These are phyloP conservation scores for Psettodes erumei DNA, from an alignment of 2,113 vertebrate genomes.

Conservation along the genomic window DNA sequence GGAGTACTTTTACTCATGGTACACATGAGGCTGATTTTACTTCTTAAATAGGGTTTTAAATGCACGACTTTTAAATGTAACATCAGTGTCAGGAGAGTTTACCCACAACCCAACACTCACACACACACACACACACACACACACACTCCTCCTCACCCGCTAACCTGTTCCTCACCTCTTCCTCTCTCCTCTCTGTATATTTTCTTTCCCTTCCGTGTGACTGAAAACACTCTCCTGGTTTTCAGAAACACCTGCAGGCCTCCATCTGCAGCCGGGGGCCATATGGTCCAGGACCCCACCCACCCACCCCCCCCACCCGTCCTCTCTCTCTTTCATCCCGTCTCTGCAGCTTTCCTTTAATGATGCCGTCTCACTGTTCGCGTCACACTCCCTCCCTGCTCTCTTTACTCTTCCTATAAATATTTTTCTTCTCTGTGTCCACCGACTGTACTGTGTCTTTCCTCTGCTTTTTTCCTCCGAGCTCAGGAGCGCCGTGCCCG, in stretches of 20 bases:
- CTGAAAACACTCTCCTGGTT: constrained; percentile 61
- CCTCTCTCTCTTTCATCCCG: neutral
- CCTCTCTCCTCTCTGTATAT: constrained; percentile 26
- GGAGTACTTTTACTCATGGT: too few species aligned
- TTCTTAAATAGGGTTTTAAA: too few species aligned
- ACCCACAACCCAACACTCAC: neutral
- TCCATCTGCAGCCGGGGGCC: constrained; percentile 37
- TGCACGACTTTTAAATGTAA: too few species aligned
- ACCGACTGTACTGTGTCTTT: neutral
- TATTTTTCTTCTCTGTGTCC: neutral
- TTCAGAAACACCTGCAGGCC: constrained; percentile 70
- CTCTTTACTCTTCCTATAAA: neutral
- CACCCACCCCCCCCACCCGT: neutral
- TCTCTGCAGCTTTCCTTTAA: neutral
- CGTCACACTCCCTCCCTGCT: neutral
- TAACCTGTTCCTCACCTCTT: constrained; percentile 16
- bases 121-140: neutral
- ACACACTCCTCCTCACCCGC: neutral
- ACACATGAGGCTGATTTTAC: too few species aligned
- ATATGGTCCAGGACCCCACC: constrained; percentile 21
- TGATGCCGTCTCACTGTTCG: neutral
- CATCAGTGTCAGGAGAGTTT: neutral
- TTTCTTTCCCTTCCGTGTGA: constrained; percentile 56
- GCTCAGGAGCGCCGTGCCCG: too few species aligned
- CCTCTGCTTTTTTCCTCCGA: neutral